Evolutionary conservation across 2,797 vertebrate genomes (phyloP), one percentile per base, ranked within the genome.

Genomic region (Masticophis lateralis): DNA sequence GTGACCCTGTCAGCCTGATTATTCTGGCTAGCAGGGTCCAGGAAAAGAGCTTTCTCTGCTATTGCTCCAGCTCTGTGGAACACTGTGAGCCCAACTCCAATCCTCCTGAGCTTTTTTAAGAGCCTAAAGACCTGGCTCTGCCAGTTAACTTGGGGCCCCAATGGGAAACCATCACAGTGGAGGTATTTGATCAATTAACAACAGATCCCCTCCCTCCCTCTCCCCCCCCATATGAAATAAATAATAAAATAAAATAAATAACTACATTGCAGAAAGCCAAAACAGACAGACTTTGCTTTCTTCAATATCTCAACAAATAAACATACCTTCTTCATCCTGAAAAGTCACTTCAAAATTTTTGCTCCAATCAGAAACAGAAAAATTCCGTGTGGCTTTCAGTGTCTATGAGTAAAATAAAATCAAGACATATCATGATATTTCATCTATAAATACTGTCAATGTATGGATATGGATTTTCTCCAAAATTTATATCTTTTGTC

Each of bases 281-380:
- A 83, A 47, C 74, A 83, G 74, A 66, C 47, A 37, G 4, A 92
- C 9, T 0, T 3, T 55, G 56, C 27, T 27, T 43, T 94, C 91
- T 94, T 25, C 88, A 43, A 90, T 56, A 27, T 25, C n/a, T 25
- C 3, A 27, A 43, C 28, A 91, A 47, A 53, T 91, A 88, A 95
- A 98, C 97, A 98, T 96, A 99, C 99, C 99, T 98, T 99, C 99
- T 97, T 99, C 99, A 96, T 99, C 99, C 95, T 99, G 99, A 96
- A 99, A 99, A 97, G 99, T 97, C 22, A 99, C 98, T 97, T 99
- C 99, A 94, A 99, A 99, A 97, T 99, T 99, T 97, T 99, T 99
- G 97, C 98, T 99, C 99, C 99, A 99, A 96, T 99, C 99, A 28
- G 99, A 99, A 96, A 99, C 98, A 0, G 99, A 99, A 97, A 99